Base-by-base conservation (phyloP, 2,113 vertebrate genomes). In the Typhlomys cinereus region DNA sequence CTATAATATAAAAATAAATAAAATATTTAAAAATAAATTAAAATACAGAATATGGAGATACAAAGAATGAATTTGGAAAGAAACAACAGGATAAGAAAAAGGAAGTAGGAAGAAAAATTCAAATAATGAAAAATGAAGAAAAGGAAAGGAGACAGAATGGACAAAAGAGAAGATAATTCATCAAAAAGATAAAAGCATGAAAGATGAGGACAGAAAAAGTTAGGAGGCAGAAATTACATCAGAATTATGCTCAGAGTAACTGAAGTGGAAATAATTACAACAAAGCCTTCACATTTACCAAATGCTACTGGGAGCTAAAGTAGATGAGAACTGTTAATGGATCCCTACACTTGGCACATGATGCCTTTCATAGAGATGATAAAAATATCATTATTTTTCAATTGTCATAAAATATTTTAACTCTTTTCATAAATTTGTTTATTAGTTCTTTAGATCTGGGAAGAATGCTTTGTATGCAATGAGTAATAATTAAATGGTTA, bases 61-160 rank as follows among this genome's bases (percentile, higher is more conserved):
- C n/a, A n/a, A n/a, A n/a, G n/a, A 57, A 57, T 57, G 21, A 57
- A 57, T 14, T 14, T 57, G 44, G 34, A 39, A 23, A 18, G 34
- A 36, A 69, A 39, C 7, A 39, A 39, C n/a, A n/a, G n/a, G n/a
- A n/a, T n/a, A n/a, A n/a, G n/a, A n/a, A n/a, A n/a, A n/a, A n/a
- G n/a, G 15, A 17, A 36, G 15, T 25, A 20, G 11, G n/a, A 27
- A 41, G 20, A 23, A 3, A 11, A 64, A 66, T 31, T 18, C 18
- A 81, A 7, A 31, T 15, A 4, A 6, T 29, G 15, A 74, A 50
- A 48, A 2, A 2, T 2, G 20, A 61, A 46, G 2, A 8, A 7
- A 25, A 13, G 1, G 7, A 85, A 2, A 7, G 1, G 20, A 15
- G 3, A 18, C 10, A 10, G 6, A 54, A 3, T 6, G 4, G 29